phyloP scores from a whole-genome alignment of 2,797 vertebrate genomes.

The Crypturellus tataupa region DNA sequence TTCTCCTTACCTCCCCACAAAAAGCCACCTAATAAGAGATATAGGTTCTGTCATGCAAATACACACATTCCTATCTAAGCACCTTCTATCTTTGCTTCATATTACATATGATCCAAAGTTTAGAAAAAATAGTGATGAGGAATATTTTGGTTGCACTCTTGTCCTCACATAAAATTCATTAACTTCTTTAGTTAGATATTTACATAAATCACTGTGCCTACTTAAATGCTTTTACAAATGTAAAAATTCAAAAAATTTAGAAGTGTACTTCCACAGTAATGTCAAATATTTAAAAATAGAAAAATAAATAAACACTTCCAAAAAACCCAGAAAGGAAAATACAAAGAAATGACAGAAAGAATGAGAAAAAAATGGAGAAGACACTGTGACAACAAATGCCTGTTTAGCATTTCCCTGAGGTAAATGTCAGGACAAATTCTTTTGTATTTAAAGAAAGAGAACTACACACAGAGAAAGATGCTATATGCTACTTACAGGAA shows the following conservation, averaged over 20 bases:
- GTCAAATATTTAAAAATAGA: background rate
- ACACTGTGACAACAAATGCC: background rate
- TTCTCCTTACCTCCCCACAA: accelerated
- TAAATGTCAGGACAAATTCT: background rate
- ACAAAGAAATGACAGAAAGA: background rate
- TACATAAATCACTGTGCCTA: background rate
- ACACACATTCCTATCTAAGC: accelerated
- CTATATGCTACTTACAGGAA: conserved; percentile 91
- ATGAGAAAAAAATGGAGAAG: background rate
- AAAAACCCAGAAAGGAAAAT: background rate
- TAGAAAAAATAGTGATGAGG: background rate
- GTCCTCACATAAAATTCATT: background rate
- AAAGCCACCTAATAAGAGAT: accelerated
- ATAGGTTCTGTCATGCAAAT: background rate
- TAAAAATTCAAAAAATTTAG: background rate
- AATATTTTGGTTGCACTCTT: background rate
- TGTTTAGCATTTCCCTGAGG: background rate
- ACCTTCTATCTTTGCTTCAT: background rate
- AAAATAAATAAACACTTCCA: background rate
- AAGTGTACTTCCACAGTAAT: background rate
- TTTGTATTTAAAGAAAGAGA: background rate
- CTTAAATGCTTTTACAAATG: background rate
- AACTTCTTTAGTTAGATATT: background rate
- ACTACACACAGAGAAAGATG: conserved; percentile 28
- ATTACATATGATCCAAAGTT: background rate